A percentile compares a stretch with the other conserved stretches of the same genome.
Conservation (phyloP, 2,113 vertebrate genomes). For the Syrmaticus mikado region DNA sequence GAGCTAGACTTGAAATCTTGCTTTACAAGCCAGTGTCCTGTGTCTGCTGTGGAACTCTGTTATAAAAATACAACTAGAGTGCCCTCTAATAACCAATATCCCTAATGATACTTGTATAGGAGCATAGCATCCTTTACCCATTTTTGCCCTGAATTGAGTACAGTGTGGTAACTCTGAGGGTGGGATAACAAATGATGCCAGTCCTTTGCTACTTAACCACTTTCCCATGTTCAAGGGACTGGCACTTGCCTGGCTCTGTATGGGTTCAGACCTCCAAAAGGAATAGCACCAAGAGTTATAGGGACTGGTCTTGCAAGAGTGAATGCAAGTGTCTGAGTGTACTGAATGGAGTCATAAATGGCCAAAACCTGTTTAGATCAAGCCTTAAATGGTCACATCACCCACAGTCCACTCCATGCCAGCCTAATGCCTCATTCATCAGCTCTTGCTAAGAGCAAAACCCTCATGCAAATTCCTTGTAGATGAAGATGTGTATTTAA, state of each 20-base stretch:
- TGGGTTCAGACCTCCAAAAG: not conserved
- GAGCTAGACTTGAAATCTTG: not conserved
- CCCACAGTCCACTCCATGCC: not conserved
- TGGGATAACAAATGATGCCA: not conserved
- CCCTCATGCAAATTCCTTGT: not conserved
- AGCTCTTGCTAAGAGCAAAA: not conserved
- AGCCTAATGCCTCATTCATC: not conserved
- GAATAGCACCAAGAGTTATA: not conserved
- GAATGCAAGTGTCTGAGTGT: not conserved
- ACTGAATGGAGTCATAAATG: not conserved
- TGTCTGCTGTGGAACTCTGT: not conserved
- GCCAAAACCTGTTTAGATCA: not conserved
- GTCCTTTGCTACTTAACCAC: not conserved
- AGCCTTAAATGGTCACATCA: slow-evolving; percentile 22
- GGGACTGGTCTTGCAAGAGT: not conserved
- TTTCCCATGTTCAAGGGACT: not conserved
- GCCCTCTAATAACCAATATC: not conserved
- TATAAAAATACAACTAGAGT: not conserved
- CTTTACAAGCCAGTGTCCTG: not conserved
- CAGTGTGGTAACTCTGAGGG: not conserved
- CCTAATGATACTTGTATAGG: not conserved
- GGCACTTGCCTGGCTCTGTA: not conserved
- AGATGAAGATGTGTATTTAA: slow-evolving; percentile 20
- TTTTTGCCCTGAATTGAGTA: not conserved
- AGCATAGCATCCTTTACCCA: not conserved